A percentile compares a stretch with the other conserved stretches of the same genome.
Evolutionary conservation across 2,888 invertebrate species (phyloP).

Genomic region (Zonitis immaculata): DNA sequence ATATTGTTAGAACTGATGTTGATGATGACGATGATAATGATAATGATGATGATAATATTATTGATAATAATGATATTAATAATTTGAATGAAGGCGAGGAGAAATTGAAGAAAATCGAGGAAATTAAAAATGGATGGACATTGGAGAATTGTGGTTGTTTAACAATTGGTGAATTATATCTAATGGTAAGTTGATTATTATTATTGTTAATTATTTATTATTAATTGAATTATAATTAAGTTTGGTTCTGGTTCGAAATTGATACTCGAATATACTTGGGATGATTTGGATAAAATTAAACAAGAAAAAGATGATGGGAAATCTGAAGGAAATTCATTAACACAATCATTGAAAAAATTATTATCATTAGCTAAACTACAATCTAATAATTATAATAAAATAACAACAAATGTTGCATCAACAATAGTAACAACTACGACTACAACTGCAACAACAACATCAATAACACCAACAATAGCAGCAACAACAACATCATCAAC

Average conservation of each 20-base stretch:
- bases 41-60: constrained; percentile 43
- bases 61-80: constrained; percentile 9
- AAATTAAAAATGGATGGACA: constrained; percentile 73
- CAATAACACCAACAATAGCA: neutral
- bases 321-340: constrained; percentile 34
- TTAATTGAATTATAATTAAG: constrained; percentile 46
- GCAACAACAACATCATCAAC: neutral
- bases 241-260: constrained; percentile 71
- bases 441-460: neutral
- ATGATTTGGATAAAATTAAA: constrained; percentile 39
- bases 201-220: constrained; percentile 10
- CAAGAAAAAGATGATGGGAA: constrained; percentile 9
- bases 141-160: constrained; percentile 68
- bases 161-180: constrained; percentile 84
- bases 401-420: neutral
- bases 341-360: constrained; percentile 50
- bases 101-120: constrained; percentile 35
- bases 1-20: constrained; percentile 18
- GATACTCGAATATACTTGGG: constrained; percentile 77
- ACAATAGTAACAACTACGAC: neutral
- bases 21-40: constrained; percentile 32
- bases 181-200: constrained; percentile 60
- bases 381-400: constrained; percentile 31
- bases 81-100: constrained; percentile 15
- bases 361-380: constrained; percentile 53